Conservation (phyloP, 1,140 invertebrate species). For the Drosophila azteca region DNA sequence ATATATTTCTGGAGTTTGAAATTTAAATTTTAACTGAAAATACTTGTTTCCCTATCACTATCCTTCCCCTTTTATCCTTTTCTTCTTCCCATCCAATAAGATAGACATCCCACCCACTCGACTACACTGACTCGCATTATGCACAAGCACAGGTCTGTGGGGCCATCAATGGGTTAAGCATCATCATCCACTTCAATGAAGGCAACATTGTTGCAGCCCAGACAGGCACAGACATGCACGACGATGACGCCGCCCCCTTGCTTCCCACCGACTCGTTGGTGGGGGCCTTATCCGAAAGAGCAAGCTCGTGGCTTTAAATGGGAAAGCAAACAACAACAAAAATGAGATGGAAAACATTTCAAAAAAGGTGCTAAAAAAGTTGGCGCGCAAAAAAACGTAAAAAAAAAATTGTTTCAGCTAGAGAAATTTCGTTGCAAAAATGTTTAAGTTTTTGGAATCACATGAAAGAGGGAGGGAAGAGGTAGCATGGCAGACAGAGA, state of each 20-base stretch:
- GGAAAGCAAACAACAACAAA: slow-evolving; percentile 55
- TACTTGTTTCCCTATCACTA: too few species aligned
- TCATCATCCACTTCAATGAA: slow-evolving; percentile 10
- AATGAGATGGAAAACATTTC: slow-evolving; percentile 15
- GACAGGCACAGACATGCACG: slow-evolving; percentile 36
- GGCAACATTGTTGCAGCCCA: slow-evolving; percentile 47
- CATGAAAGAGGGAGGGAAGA: too few species aligned
- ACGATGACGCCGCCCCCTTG: slow-evolving; percentile 1
- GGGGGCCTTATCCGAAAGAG: slow-evolving; percentile 20
- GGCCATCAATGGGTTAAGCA: slow-evolving; percentile 26
- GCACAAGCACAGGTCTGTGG: neutral
- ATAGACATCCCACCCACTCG: neutral
- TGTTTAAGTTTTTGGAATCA: slow-evolving; percentile 25
- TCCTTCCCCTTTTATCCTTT: neutral
- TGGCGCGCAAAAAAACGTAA: slow-evolving; percentile 52
- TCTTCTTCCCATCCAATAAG: neutral
- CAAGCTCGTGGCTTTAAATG: slow-evolving; percentile 56
- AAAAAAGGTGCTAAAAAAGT: slow-evolving; percentile 71
- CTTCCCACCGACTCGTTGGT: neutral
- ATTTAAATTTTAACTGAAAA: too few species aligned
- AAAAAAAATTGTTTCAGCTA: slow-evolving; percentile 22
- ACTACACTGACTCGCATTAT: neutral
- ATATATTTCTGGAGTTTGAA: too few species aligned
- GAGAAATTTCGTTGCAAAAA: slow-evolving; percentile 45
- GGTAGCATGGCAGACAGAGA: neutral